phyloP scores from a whole-genome alignment of 2,888 invertebrate genomes.

The Charanyca ferruginea region DNA sequence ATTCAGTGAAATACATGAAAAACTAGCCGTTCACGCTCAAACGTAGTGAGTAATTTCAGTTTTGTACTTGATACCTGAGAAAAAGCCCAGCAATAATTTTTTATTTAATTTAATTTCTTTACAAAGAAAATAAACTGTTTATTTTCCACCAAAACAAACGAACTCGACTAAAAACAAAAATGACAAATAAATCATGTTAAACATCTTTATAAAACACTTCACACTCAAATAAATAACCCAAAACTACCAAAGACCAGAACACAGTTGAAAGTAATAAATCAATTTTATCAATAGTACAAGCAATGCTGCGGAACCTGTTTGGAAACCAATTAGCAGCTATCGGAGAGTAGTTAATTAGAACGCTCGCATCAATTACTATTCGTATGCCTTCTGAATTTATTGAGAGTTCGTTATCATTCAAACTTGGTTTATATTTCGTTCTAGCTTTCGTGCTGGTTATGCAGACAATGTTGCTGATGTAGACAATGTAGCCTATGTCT shows the following conservation, averaged over 20 bases:
- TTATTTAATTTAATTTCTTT: too few relatives aligned
- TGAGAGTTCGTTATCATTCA: conserved; percentile 51
- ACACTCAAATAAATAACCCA: conserved; percentile 47
- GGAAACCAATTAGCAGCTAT: conserved; percentile 74
- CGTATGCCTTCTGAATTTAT: conserved; percentile 56
- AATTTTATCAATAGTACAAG: conserved; percentile 57
- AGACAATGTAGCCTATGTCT: too few relatives aligned
- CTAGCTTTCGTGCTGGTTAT: conserved; percentile 28
- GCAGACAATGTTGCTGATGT: too few relatives aligned
- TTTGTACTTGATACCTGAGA: too few relatives aligned
- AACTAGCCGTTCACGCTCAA: too few relatives aligned
- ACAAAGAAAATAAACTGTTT: not conserved
- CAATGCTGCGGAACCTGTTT: conserved; percentile 65
- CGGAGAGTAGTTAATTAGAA: conserved; percentile 69
- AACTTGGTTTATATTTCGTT: conserved; percentile 37
- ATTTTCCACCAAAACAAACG: not conserved
- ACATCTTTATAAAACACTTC: conserved; percentile 53
- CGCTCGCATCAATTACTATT: conserved; percentile 65
- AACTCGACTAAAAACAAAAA: conserved; percentile 17
- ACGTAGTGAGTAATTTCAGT: too few relatives aligned
- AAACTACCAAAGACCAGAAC: conserved; percentile 42
- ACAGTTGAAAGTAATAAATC: conserved; percentile 57
- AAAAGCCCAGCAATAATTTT: too few relatives aligned
- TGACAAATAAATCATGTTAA: conserved; percentile 14
- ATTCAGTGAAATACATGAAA: too few relatives aligned